Conservation (phyloP, 2,888 invertebrate genomes). For the Conchocele bisecta region DNA sequence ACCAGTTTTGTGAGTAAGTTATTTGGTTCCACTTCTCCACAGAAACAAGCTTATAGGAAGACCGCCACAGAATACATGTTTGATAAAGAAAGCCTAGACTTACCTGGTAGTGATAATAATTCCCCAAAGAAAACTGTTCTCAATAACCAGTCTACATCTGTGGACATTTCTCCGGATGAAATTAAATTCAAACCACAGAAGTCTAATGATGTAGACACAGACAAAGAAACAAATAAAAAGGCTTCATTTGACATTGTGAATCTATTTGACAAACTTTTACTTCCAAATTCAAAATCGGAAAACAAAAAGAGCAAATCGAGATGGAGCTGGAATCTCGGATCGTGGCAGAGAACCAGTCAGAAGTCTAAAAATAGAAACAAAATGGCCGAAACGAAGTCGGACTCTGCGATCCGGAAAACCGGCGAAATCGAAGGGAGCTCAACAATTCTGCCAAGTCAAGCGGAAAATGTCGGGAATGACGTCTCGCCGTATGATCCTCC, state of each 20-base stretch:
- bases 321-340: constrained; percentile 59
- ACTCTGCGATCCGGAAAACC: too few relatives aligned
- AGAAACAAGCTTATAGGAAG: constrained; percentile 53
- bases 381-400: too few relatives aligned
- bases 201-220: constrained; percentile 10
- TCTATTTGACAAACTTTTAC: constrained; percentile 75
- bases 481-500: too few relatives aligned
- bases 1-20: constrained; percentile 43
- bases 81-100: constrained; percentile 39
- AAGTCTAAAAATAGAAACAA: too few relatives aligned
- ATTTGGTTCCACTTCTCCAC: constrained; percentile 32
- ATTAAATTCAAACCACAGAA: constrained; percentile 28
- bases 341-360: background rate
- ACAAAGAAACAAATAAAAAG: constrained; percentile 52
- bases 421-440: too few relatives aligned
- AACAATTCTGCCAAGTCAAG: too few relatives aligned
- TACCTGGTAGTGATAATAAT: background rate
- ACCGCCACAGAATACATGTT: constrained; percentile 62
- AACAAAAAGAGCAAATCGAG: constrained; percentile 46
- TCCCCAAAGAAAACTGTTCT: background rate
- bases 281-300: constrained; percentile 57
- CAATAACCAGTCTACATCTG: too few relatives aligned
- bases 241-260: constrained; percentile 72
- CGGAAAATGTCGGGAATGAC: too few relatives aligned
- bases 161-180: constrained; percentile 6